phyloP scores from a whole-genome alignment of 2,888 invertebrate genomes.

The Toxonevra muliebris region DNA sequence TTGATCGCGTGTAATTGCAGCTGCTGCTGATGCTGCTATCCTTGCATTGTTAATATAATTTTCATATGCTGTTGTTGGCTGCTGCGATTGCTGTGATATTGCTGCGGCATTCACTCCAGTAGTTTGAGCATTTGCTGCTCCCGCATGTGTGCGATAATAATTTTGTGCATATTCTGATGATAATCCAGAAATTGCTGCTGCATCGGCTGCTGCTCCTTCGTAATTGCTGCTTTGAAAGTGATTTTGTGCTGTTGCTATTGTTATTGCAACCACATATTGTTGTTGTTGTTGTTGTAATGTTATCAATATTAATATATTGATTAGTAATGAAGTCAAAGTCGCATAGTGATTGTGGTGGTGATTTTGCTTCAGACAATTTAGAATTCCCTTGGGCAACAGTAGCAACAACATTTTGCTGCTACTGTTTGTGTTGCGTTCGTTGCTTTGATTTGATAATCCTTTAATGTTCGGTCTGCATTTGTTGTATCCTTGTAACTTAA shows the following conservation, averaged over 20 bases:
- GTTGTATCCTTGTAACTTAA: not conserved
- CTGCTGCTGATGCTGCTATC: constrained; percentile 7
- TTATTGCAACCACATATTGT: constrained; percentile 42
- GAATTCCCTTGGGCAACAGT: constrained; percentile 9
- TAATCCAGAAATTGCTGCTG: constrained; percentile 41
- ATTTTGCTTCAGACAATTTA: constrained; percentile 34
- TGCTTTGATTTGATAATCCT: not conserved
- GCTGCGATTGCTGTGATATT: constrained; percentile 3
- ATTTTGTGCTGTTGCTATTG: constrained; percentile 26
- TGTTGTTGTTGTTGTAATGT: constrained; percentile 41
- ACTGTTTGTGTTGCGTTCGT: not conserved
- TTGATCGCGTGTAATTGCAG: constrained; percentile 18
- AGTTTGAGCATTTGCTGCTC: not conserved
- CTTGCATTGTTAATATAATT: constrained; percentile 16
- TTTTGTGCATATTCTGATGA: constrained; percentile 46
- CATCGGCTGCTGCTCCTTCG: constrained; percentile 2
- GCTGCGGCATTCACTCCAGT: constrained; percentile 24
- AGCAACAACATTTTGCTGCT: constrained; percentile 35
- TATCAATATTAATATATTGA: constrained; percentile 46
- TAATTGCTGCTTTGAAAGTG: constrained; percentile 26
- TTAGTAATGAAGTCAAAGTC: constrained; percentile 42
- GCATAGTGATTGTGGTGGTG: not conserved
- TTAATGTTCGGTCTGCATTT: not conserved
- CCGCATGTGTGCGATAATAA: constrained; percentile 43
- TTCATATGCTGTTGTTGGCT: constrained; percentile 26